Base-by-base conservation (phyloP, 2,113 vertebrate species). In the Himantopus leucocephalus region DNA sequence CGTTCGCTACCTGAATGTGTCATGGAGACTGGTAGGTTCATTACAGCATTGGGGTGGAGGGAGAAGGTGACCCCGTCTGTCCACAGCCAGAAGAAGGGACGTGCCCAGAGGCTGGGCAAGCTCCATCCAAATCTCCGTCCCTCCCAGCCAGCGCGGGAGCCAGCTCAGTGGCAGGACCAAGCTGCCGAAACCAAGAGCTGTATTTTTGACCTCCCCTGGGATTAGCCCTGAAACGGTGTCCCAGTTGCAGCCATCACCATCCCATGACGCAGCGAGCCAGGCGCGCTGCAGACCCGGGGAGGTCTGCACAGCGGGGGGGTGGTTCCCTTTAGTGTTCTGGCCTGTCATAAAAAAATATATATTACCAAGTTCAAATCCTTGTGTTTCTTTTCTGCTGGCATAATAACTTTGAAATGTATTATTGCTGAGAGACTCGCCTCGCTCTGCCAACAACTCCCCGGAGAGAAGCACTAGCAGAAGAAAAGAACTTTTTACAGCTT, bases 361-460 rank as follows among this genome's bases (percentile, higher is more conserved):
- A 93, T 76, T 86, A 95, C 94, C 70, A 66, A 95, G 84, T 95
- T 96, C 94, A 95, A 97, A 97, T 91, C 92, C 92, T 81, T 84
- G 92, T 84, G 72, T 95, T 97, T 97, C 96, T 97, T 95, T 96
- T 98, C 95, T 92, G 86, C 95, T 90, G 90, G 83, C 93, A 96
- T 98, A 98, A 97, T 96, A 97, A 98, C 95, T 97, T 96, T 50
- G 88, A 97, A 97, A 97, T 91, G 74, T 93, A 94, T 96, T 96
- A 97, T 94, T 93, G 96, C 97, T 78, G 92, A 97, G 95, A 90
- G 75, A 93, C 94, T 95, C 27, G 30, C 71, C 96, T 97, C 90
- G 95, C 88, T 90, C 95, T 94, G 92, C 96, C 97, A 98, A 94
- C 96, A 97, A 87, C 95, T 98, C 97, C 96, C 96, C 2, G 1